Percentiles rank a stretch among this genome's conserved stretches.
Evolutionary conservation across 1,140 invertebrate species (phyloP).

Genomic region (Hestina assimilis): DNA sequence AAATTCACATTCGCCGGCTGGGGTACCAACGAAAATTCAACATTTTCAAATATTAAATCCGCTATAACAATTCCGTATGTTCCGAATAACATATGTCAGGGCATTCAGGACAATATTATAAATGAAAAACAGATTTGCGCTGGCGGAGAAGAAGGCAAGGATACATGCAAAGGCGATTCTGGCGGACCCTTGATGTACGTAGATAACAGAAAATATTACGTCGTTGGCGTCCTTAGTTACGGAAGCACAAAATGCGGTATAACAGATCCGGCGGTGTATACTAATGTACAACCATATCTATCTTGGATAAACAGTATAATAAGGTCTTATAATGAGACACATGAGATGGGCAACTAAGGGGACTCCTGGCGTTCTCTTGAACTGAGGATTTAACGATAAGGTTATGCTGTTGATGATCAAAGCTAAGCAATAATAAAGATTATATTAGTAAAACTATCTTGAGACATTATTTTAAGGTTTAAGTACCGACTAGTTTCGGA

Average conservation of each 20-base stretch:
- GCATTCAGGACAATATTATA: neutral
- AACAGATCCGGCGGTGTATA: conserved; percentile 79
- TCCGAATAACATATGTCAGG: conserved; percentile 11
- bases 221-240: conserved; percentile 79
- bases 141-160: conserved; percentile 64
- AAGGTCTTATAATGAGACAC: neutral
- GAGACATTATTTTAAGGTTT: too few species aligned
- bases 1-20: conserved; percentile 43
- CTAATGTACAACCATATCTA: conserved; percentile 75
- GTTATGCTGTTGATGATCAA: too few species aligned
- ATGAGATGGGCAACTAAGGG: too few species aligned
- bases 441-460: too few species aligned
- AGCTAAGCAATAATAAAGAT: neutral
- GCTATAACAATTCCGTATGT: conserved; percentile 29
- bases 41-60: conserved; percentile 41
- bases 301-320: conserved; percentile 70
- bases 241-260: conserved; percentile 76
- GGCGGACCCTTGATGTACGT: conserved; percentile 80
- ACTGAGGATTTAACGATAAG: too few species aligned
- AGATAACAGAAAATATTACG: conserved; percentile 20
- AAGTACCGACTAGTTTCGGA: too few species aligned
- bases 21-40: conserved; percentile 44
- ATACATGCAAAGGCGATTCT: conserved; percentile 80
- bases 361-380: too few species aligned
- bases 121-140: conserved; percentile 71